phyloP scores from a whole-genome alignment of 2,797 vertebrate genomes.

The Brachymystax lenok region DNA sequence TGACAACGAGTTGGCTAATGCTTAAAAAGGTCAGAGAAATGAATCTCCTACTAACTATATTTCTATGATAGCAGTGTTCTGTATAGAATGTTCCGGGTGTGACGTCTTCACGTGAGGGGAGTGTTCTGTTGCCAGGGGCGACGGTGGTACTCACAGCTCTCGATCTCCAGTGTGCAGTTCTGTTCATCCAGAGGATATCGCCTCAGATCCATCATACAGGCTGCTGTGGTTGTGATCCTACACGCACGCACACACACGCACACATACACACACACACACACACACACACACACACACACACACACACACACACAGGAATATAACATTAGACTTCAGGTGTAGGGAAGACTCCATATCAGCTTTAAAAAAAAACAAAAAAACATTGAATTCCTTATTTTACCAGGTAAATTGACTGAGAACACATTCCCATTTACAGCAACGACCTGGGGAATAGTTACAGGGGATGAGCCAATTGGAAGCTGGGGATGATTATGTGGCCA shows the following conservation, averaged over 20 bases:
- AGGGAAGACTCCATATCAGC: not conserved
- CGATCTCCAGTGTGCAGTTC: conserved; percentile 96
- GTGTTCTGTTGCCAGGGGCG: conserved; percentile 56
- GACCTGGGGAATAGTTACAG: too few relatives aligned
- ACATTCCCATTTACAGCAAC: too few relatives aligned
- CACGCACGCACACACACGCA: conserved; percentile 17
- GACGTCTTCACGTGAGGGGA: not conserved
- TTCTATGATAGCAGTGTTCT: conserved; percentile 12
- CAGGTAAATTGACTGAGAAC: too few relatives aligned
- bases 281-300: conserved; percentile 18
- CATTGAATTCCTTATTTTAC: too few relatives aligned
- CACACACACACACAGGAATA: conserved; percentile 24
- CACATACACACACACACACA: conserved; percentile 21
- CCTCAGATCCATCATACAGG: conserved; percentile 97
- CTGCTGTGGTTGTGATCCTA: conserved; percentile 96
- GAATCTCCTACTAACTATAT: not conserved
- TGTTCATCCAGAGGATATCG: conserved; percentile 94
- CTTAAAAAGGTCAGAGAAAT: not conserved
- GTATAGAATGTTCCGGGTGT: conserved; percentile 19
- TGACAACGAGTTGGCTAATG: not conserved
- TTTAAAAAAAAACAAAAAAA: too few relatives aligned
- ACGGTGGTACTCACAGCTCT: conserved; percentile 90
- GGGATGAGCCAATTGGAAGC: too few relatives aligned
- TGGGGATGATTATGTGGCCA: too few relatives aligned
- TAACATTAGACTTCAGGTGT: conserved; percentile 23